Conservation (phyloP, 2,113 vertebrate genomes). For the Salminus brasiliensis region DNA sequence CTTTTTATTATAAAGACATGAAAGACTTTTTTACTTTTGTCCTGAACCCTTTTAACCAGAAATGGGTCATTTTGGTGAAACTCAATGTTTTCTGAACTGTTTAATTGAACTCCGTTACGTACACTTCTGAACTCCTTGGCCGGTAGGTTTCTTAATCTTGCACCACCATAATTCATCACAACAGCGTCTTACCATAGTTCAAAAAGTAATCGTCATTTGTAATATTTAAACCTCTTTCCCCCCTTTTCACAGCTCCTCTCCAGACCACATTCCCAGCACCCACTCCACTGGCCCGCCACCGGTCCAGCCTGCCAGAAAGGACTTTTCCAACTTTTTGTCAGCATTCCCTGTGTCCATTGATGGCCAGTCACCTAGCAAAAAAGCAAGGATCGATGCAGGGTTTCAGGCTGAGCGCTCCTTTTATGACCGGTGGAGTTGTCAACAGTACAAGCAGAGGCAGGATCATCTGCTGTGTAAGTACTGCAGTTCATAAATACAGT, state of each 20-base stretch:
- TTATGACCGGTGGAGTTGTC: neutral
- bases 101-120: no score
- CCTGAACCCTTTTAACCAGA: no score
- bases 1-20: no score
- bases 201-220: neutral
- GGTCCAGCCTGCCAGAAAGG: neutral
- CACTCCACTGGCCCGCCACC: neutral
- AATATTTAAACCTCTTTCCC: neutral
- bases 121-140: neutral
- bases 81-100: no score
- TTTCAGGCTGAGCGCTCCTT: neutral
- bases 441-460: neutral
- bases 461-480: constrained; percentile 18
- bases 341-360: no score
- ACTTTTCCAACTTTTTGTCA: no score
- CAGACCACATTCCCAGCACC: neutral
- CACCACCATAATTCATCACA: neutral
- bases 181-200: neutral
- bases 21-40: no score
- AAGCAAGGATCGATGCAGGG: neutral
- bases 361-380: neutral
- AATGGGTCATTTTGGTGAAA: no score
- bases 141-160: neutral
- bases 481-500: neutral
- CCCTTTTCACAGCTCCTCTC: neutral